Percentiles rank a stretch among this genome's conserved stretches.
Conservation (phyloP, 2,888 invertebrate species). For the Gordius sp. region DNA sequence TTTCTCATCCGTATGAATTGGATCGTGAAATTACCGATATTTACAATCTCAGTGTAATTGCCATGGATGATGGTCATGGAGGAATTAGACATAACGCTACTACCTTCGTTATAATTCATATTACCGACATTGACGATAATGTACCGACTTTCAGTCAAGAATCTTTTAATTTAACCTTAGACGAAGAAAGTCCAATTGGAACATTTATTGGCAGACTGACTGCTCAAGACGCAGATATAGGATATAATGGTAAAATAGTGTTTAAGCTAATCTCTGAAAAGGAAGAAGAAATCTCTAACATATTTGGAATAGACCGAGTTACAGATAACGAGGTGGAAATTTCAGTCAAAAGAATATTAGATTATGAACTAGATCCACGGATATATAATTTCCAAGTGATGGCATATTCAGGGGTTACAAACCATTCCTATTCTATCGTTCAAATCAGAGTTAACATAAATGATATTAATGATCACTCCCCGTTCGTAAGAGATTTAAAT, state of each 20-base stretch:
- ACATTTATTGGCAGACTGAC: background rate
- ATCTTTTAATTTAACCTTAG: background rate
- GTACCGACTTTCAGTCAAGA: background rate
- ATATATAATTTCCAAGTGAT: too few relatives aligned
- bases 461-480: slow-evolving; percentile 6
- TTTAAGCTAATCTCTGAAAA: background rate
- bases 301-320: background rate
- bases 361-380: too few relatives aligned
- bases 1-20: too few relatives aligned
- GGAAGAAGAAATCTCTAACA: background rate
- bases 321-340: background rate
- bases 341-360: background rate
- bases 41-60: background rate
- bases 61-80: background rate
- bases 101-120: too few relatives aligned
- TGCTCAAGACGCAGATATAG: background rate
- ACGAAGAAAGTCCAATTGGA: background rate
- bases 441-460: background rate
- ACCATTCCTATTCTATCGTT: too few relatives aligned
- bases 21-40: background rate
- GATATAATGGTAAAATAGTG: background rate
- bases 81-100: too few relatives aligned
- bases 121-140: slow-evolving; percentile 4
- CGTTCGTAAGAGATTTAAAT: background rate
- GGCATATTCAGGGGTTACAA: too few relatives aligned